Base-by-base conservation (phyloP, 2,888 invertebrate species). In the Acrobasis repandana region DNA sequence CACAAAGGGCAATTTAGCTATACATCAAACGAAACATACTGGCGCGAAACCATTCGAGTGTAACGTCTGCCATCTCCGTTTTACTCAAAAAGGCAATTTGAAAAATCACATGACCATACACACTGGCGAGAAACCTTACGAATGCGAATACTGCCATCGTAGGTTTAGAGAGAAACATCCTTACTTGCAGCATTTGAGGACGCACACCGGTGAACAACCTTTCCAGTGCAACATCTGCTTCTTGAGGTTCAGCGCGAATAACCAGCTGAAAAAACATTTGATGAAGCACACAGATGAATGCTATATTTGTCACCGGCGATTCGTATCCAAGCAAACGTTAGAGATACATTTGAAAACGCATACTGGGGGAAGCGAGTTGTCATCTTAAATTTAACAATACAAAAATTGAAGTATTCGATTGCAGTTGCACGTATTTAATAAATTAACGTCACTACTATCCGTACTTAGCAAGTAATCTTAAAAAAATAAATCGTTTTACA, bases 31-130 rank as follows among this genome's bases (percentile, higher is more conserved):
- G 2, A 54, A 48, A n/a, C 61, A 61, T 28, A 56, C 61, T 4
- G 61, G 56, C 9, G 47, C 33, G 1, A 61, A 61, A 48, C 61
- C 61, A 14, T 61, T 52, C n/a, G 56, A 56, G 34, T 61, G 61
- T 28, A 51, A 56, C 8, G 47, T 56, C 6, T 61, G 61, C 18
- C 36, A 56, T 11, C 48, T 61, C 9, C 15, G 56, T 5, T 56
- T 56, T 11, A 61, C 54, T 34, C 54, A 54, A 10, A 61, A 56
- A 46, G 61, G 56, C 1, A 54, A 61, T n/a, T 20, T 61, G n/a
- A 54, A 56, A 18, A 36, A 47, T 36, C 61, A 61, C 14, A 61
- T 46, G 36, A 61, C 54, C 3, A 54, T 54, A 34, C 36, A 46
- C 9, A 51, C 47, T 14, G 43, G 43, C 11, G 47, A 46, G 46